phyloP scores from a whole-genome alignment of 2,888 invertebrate species.

The Halictus ligatus region DNA sequence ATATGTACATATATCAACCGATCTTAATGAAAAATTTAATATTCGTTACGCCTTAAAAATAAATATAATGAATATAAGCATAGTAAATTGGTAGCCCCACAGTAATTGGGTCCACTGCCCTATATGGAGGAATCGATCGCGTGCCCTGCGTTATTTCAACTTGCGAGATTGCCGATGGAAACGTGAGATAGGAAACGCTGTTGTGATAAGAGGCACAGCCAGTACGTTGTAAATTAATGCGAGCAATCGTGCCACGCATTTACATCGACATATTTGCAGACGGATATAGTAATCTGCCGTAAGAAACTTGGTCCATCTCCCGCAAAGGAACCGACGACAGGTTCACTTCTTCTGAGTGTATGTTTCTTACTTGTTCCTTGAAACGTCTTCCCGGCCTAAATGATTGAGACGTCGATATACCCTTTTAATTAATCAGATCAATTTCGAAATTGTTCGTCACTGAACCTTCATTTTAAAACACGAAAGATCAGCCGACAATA shows the following conservation, averaged over 20 bases:
- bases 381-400: neutral
- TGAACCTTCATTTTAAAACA: neutral
- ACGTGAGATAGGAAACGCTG: constrained; percentile 29
- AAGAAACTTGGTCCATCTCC: constrained; percentile 29
- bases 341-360: constrained; percentile 4
- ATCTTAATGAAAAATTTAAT: too few species aligned
- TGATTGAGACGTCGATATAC: neutral
- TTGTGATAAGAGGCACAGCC: neutral
- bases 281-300: constrained; percentile 1
- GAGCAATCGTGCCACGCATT: neutral
- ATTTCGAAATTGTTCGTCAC: neutral
- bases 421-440: neutral
- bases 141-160: constrained; percentile 18
- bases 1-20: too few species aligned
- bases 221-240: constrained; percentile 16
- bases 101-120: too few species aligned
- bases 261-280: neutral
- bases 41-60: too few species aligned
- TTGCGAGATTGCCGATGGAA: constrained; percentile 6
- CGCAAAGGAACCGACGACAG: constrained; percentile 9
- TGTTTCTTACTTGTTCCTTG: neutral
- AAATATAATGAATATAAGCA: too few species aligned
- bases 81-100: too few species aligned
- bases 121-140: constrained; percentile 12
- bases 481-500: neutral